A percentile compares a stretch with the other conserved stretches of the same genome.
These are phyloP conservation scores for Adelges cooleyi DNA, from an alignment of 1,140 invertebrate species.

Conservation along the genomic window DNA sequence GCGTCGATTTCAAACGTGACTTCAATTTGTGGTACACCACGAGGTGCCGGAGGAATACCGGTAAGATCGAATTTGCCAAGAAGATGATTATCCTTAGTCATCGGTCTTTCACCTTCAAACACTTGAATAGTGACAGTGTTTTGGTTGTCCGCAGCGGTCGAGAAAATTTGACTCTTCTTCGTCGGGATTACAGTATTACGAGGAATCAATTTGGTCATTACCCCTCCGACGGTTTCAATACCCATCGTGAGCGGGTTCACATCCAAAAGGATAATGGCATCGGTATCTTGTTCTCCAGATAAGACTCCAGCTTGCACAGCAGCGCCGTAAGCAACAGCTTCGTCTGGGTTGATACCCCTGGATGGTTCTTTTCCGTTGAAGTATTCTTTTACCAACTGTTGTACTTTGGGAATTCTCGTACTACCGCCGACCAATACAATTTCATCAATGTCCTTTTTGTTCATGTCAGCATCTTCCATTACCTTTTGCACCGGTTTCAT, in stretches of 20 bases:
- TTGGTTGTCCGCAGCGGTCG: conserved; percentile 96
- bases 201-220: conserved; percentile 98
- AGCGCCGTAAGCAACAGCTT: conserved; percentile 95
- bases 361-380: conserved; percentile 90
- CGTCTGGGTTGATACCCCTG: conserved; percentile 96
- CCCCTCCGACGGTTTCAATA: conserved; percentile 98
- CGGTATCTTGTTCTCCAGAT: conserved; percentile 82
- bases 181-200: conserved; percentile 98
- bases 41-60: conserved; percentile 92
- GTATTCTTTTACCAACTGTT: conserved; percentile 97
- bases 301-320: conserved; percentile 95
- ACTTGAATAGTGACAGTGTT: conserved; percentile 95
- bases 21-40: conserved; percentile 98
- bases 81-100: conserved; percentile 99
- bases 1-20: conserved; percentile 99
- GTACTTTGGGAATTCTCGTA: conserved; percentile 97
- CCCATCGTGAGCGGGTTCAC: conserved; percentile 97
- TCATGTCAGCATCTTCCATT: conserved; percentile 96
- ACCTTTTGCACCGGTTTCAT: conserved; percentile 98
- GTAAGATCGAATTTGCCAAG: conserved; percentile 97
- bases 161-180: conserved; percentile 99
- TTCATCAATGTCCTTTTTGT: conserved; percentile 97
- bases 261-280: conserved; percentile 91
- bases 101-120: conserved; percentile 93
- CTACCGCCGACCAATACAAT: conserved; percentile 98